Percentiles rank a stretch among this genome's conserved stretches.
Conservation (phyloP, 2,888 invertebrate species). For the Drosophila sordidula region DNA sequence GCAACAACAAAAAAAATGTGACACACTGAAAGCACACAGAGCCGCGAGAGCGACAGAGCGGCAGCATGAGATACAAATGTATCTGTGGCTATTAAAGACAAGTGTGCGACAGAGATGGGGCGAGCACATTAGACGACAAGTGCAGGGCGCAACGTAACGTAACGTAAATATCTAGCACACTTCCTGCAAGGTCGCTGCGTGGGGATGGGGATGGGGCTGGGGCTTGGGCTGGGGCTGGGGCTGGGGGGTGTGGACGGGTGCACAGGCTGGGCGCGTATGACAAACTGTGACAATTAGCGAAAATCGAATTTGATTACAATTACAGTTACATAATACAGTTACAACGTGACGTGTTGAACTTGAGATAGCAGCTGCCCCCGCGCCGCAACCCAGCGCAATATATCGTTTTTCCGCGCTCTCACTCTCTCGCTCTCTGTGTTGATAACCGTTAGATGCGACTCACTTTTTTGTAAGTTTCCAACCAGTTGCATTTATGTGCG, state of each 20-base stretch:
- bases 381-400: not conserved
- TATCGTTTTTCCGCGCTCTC: conserved; percentile 4
- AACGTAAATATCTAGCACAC: conserved; percentile 66
- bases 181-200: conserved; percentile 54
- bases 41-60: not conserved
- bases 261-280: conserved; percentile 2
- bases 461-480: conserved; percentile 8
- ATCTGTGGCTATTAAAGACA: conserved; percentile 2
- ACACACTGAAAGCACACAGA: conserved; percentile 62
- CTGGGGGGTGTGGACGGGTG: not conserved
- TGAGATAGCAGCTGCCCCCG: conserved; percentile 25
- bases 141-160: conserved; percentile 50
- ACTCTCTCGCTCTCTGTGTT: conserved; percentile 5
- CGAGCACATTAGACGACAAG: conserved; percentile 44
- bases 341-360: conserved; percentile 59
- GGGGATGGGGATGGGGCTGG: not conserved
- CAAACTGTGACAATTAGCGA: conserved; percentile 61
- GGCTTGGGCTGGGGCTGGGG: not conserved
- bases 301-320: conserved; percentile 74
- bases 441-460: conserved; percentile 48
- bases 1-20: conserved; percentile 56
- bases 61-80: conserved; percentile 6
- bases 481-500: conserved; percentile 17
- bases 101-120: conserved; percentile 2
- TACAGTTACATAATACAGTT: conserved; percentile 48